Conservation (phyloP, 2,888 invertebrate species). For the Diabrotica balteata region DNA sequence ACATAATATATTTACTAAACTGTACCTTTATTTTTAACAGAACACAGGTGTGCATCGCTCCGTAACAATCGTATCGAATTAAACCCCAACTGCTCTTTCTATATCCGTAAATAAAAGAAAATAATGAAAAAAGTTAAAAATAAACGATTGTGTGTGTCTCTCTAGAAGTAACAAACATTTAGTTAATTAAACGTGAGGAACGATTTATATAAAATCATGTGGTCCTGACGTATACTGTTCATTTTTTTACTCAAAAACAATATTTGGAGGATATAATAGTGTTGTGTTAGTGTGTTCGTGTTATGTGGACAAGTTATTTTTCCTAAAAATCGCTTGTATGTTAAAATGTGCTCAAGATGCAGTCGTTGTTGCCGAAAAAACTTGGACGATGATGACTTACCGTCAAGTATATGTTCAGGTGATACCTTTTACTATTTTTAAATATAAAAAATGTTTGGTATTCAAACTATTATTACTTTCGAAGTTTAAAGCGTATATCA, state of each 20-base stretch:
- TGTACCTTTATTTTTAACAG: too few relatives aligned
- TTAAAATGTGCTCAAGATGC: slow-evolving; percentile 58
- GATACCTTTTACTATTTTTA: slow-evolving; percentile 23
- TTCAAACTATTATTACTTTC: too few relatives aligned
- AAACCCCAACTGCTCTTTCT: too few relatives aligned
- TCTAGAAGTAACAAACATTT: not conserved
- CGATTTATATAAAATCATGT: slow-evolving; percentile 9
- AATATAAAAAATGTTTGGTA: not conserved
- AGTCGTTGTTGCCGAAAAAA: slow-evolving; percentile 57
- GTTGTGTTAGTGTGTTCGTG: not conserved
- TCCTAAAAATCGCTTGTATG: not conserved
- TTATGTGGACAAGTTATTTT: not conserved
- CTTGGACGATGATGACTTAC: slow-evolving; percentile 55
- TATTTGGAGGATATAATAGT: not conserved
- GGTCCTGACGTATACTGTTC: slow-evolving; percentile 17
- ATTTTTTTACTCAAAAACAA: not conserved
- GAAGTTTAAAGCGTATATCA: too few relatives aligned
- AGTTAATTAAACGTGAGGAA: slow-evolving; percentile 13
- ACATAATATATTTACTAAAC: too few relatives aligned
- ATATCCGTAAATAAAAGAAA: too few relatives aligned
- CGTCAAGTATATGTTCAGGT: slow-evolving; percentile 59
- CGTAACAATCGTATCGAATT: too few relatives aligned
- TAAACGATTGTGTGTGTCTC: too few relatives aligned
- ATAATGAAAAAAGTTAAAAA: too few relatives aligned
- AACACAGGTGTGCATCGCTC: too few relatives aligned